Base-by-base conservation (phyloP, 2,113 vertebrate species). In the Colossoma macropomum region DNA sequence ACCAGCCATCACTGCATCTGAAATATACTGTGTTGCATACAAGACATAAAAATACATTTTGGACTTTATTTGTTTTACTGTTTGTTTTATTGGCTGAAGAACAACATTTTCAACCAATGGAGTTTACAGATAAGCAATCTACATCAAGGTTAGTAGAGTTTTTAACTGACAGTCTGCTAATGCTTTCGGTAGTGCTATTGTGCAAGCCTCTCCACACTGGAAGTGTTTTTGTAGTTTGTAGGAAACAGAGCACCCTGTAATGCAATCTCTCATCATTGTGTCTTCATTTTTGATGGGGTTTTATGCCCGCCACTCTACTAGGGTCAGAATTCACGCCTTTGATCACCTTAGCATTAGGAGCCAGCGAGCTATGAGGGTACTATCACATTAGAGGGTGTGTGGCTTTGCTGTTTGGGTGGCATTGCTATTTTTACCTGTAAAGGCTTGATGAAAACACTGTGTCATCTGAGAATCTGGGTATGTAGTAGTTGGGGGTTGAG, bases 381-480 rank as follows among this genome's bases (percentile, higher is more conserved):
- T 30, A 28, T 65, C 17, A 6, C 23, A 19, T 7, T 65, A 30
- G 23, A 48, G 10, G 21, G 25, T 68, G 8, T n/a, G 30, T 9
- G 23, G 21, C 2, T n/a, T 66, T 66, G 27, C 52, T 13, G 66
- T 80, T 79, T n/a, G 34, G n/a, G 21, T 25, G 66, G 59, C 54
- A 27, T 27, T 69, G 30, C 1, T 56, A 8, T 27, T 25, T 77
- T 30, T 77, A 48, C 38, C 25, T 32, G 30, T 66, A 32, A 62
- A 62, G 3, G 7, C 25, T 60, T 19, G 15, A n/a, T 71, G 69
- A 62, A 0, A 25, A 69, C 28, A 68, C 9, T 27, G 7, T 45
- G 30, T 71, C 66, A 80, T 62, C 50, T 48, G 50, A 56, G 60
- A 77, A 69, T 56, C 23, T 70, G 15, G 72, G 52, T 60, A n/a